Evolutionary conservation across 2,797 vertebrate genomes (phyloP).

Genomic region (Cossypha caffra): DNA sequence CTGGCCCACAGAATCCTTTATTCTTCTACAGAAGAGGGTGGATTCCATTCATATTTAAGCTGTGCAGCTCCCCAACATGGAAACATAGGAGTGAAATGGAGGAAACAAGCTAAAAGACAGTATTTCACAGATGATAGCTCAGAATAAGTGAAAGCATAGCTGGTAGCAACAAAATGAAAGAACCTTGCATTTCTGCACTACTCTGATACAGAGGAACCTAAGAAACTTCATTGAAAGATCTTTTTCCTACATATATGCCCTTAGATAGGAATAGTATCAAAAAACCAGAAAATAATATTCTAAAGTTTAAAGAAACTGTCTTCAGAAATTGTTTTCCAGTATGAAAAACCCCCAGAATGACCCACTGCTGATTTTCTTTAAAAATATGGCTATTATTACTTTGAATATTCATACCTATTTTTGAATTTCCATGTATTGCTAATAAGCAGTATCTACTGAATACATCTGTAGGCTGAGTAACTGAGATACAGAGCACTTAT

Average conservation of each 20-base stretch:
- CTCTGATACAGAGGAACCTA: background rate
- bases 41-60: background rate
- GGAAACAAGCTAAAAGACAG: background rate
- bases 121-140: background rate
- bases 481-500: background rate
- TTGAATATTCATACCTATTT: background rate
- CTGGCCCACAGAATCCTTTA: background rate
- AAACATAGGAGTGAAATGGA: background rate
- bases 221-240: background rate
- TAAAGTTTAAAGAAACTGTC: background rate
- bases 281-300: background rate
- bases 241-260: background rate
- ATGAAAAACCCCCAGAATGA: background rate
- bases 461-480: background rate
- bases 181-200: background rate
- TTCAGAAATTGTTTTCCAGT: background rate
- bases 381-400: background rate
- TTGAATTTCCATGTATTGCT: background rate
- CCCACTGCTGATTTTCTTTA: background rate
- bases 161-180: background rate
- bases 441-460: background rate
- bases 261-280: background rate
- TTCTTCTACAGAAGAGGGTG: background rate
- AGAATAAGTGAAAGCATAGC: background rate
- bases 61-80: background rate